phyloP scores from a whole-genome alignment of 2,888 invertebrate species.

The Gari tellinella region DNA sequence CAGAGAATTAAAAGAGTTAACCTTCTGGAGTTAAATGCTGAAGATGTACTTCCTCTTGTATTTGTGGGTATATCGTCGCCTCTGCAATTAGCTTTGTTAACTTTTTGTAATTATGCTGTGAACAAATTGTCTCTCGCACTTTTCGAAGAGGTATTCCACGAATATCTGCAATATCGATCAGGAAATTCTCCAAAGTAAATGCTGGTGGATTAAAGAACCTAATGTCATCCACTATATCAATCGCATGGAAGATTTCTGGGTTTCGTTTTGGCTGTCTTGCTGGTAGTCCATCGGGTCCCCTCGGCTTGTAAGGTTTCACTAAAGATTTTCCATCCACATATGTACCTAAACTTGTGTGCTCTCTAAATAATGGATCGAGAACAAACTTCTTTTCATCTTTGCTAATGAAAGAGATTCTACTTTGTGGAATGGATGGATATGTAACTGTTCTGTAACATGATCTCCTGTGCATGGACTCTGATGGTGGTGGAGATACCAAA shows the following conservation, averaged over 20 bases:
- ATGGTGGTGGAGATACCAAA: slow-evolving; percentile 72
- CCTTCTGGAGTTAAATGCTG: slow-evolving; percentile 70
- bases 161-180: slow-evolving; percentile 72
- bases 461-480: slow-evolving; percentile 66
- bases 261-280: slow-evolving; percentile 67
- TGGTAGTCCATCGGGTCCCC: slow-evolving; percentile 80
- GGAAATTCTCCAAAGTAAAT: slow-evolving; percentile 81
- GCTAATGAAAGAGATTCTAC: slow-evolving; percentile 64
- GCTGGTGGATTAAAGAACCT: slow-evolving; percentile 74
- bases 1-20: no score
- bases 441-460: slow-evolving; percentile 53
- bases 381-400: slow-evolving; percentile 74
- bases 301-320: slow-evolving; percentile 75
- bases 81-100: slow-evolving; percentile 76
- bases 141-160: slow-evolving; percentile 69
- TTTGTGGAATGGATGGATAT: slow-evolving; percentile 61
- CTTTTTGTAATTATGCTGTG: slow-evolving; percentile 79
- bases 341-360: slow-evolving; percentile 73
- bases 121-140: slow-evolving; percentile 73
- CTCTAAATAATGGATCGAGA: slow-evolving; percentile 73
- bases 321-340: slow-evolving; percentile 79
- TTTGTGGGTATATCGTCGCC: slow-evolving; percentile 49
- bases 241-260: slow-evolving; percentile 68
- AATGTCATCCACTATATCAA: slow-evolving; percentile 72
- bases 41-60: slow-evolving; percentile 44